Conservation (phyloP, 2,888 invertebrate genomes). For the Didymodactylos carnosus region DNA sequence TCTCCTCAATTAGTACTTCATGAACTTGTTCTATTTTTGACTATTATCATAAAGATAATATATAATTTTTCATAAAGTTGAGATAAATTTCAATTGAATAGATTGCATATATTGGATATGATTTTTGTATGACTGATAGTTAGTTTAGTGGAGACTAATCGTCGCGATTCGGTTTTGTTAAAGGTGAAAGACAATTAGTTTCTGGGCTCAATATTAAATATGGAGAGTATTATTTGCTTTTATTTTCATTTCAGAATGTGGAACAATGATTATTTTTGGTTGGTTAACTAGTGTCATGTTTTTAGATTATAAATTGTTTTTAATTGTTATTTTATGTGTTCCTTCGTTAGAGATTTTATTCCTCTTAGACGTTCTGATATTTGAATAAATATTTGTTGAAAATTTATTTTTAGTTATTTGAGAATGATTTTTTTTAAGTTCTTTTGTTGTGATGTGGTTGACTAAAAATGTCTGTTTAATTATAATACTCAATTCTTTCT, state of each 20-base stretch:
- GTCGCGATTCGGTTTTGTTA: conserved; percentile 46
- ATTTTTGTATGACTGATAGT: conserved; percentile 23
- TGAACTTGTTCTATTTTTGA: conserved; percentile 50
- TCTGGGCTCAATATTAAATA: conserved; percentile 60
- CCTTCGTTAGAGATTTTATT: background rate
- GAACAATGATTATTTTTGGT: background rate
- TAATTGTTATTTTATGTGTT: background rate
- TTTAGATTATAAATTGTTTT: background rate
- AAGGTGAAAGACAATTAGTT: conserved; percentile 56
- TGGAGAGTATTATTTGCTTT: conserved; percentile 34
- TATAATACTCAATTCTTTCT: background rate
- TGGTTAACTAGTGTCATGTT: background rate
- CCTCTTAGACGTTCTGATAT: background rate
- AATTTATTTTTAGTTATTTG: background rate
- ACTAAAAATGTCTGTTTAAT: background rate
- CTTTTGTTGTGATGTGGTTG: background rate
- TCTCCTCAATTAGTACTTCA: conserved; percentile 56
- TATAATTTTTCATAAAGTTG: conserved; percentile 16
- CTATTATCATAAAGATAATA: conserved; percentile 45
- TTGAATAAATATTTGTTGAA: background rate
- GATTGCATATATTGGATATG: conserved; percentile 19
- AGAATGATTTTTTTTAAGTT: background rate
- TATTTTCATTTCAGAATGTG: conserved; percentile 32
- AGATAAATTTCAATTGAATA: conserved; percentile 16
- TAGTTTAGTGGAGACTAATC: conserved; percentile 29